These are phyloP conservation scores for Pomacea canaliculata DNA, from an alignment of 2,888 invertebrate genomes.

Conservation along the genomic window DNA sequence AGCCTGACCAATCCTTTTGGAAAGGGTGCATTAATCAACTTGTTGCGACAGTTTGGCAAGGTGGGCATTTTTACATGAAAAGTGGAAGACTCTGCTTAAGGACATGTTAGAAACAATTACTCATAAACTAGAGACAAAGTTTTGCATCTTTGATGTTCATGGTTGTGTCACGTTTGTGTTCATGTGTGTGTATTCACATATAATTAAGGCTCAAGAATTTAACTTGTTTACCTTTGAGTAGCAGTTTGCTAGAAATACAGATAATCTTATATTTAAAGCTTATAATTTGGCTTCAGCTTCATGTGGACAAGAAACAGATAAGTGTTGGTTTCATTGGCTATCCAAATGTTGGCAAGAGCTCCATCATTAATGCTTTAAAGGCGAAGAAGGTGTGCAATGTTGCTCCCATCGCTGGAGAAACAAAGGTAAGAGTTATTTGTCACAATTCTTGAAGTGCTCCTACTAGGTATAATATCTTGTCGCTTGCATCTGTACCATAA, in stretches of 20 bases:
- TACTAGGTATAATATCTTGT: no score
- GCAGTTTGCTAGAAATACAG: not conserved
- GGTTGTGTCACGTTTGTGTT: no score
- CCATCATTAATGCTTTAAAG: conserved; percentile 95
- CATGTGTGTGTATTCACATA: no score
- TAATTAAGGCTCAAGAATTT: no score
- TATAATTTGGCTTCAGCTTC: conserved; percentile 73
- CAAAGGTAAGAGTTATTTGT: conserved; percentile 67
- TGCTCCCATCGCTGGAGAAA: conserved; percentile 95
- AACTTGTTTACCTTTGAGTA: no score
- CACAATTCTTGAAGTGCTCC: no score
- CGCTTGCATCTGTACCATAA: no score
- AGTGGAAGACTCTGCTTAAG: not conserved
- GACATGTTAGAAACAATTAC: not conserved
- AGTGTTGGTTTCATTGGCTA: conserved; percentile 99
- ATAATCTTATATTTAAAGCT: not conserved
- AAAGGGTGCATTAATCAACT: conserved; percentile 95
- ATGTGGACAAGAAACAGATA: conserved; percentile 97
- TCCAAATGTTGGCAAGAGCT: conserved; percentile 98
- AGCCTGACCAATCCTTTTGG: conserved; percentile 99
- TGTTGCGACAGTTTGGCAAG: conserved; percentile 94
- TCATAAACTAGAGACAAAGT: not conserved
- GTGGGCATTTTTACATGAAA: conserved; percentile 43
- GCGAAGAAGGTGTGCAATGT: conserved; percentile 94
- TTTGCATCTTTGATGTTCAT: no score